These are phyloP conservation scores for Hirudo medicinalis DNA, from an alignment of 1,140 invertebrate species.

Conservation along the genomic window DNA sequence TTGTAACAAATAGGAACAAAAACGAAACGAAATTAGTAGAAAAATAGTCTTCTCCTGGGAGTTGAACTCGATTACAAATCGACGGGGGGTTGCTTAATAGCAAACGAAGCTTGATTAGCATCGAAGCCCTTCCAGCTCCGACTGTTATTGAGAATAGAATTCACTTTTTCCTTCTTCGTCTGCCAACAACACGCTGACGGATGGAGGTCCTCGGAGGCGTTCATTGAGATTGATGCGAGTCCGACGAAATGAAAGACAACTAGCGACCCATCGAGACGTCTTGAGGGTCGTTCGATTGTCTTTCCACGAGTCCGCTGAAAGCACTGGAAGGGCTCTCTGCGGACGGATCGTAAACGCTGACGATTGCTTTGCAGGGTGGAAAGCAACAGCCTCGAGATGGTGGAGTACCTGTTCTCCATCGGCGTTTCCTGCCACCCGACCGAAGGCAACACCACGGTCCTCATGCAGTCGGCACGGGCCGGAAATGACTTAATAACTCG, in stretches of 20 bases:
- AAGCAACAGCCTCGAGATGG: constrained; percentile 16
- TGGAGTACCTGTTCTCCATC: constrained; percentile 19
- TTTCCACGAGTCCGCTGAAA: neutral
- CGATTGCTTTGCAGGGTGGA: constrained; percentile 19
- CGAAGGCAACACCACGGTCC: constrained; percentile 16
- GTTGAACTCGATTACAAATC: neutral
- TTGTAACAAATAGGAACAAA: neutral
- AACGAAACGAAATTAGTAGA: neutral
- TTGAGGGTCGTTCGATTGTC: too few relatives aligned
- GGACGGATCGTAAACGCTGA: constrained; percentile 8
- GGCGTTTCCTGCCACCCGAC: constrained; percentile 18
- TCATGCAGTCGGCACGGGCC: constrained; percentile 22
- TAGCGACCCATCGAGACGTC: too few relatives aligned
- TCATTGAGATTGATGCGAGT: too few relatives aligned
- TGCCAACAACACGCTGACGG: too few relatives aligned
- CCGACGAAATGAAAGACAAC: too few relatives aligned
- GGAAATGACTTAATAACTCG: constrained; percentile 20
- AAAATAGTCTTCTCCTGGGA: neutral
- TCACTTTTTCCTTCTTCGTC: neutral
- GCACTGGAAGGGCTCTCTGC: neutral
- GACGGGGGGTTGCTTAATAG: too few relatives aligned
- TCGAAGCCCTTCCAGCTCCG: too few relatives aligned
- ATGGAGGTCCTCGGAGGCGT: too few relatives aligned
- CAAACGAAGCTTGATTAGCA: too few relatives aligned
- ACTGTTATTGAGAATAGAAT: neutral